Conservation (phyloP, 2,113 vertebrate species). For the Tricholaema leucomelas region DNA sequence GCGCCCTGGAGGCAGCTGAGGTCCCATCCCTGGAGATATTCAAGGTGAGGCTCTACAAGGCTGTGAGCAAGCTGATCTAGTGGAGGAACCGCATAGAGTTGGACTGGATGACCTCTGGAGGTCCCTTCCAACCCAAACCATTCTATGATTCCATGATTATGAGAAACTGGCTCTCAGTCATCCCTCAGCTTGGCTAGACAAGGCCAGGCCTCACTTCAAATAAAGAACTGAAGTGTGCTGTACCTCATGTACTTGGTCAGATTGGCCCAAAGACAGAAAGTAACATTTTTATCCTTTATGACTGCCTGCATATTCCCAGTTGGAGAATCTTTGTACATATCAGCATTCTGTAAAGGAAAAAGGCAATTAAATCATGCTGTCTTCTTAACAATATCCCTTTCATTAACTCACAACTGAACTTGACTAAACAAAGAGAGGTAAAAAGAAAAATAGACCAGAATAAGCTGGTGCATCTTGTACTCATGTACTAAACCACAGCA, state of each 20-base stretch:
- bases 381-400: not conserved
- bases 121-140: no score
- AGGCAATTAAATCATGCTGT: not conserved
- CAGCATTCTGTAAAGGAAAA: conserved; percentile 75
- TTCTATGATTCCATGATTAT: not conserved
- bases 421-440: not conserved
- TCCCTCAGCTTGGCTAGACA: not conserved
- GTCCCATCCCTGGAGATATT: no score
- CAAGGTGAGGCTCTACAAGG: no score
- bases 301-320: conserved; percentile 90
- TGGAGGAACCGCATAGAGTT: no score
- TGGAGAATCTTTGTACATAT: conserved; percentile 77
- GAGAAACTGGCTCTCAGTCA: not conserved
- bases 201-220: not conserved
- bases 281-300: conserved; percentile 77
- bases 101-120: no score
- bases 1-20: no score
- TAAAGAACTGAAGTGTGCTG: not conserved
- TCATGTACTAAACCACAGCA: not conserved
- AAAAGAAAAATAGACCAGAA: not conserved
- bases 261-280: conserved; percentile 91
- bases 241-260: conserved; percentile 89
- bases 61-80: no score
- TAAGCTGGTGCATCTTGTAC: not conserved
- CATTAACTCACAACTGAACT: not conserved